Conservation (phyloP, 2,113 vertebrate species). For the Formicarius rufipectus region DNA sequence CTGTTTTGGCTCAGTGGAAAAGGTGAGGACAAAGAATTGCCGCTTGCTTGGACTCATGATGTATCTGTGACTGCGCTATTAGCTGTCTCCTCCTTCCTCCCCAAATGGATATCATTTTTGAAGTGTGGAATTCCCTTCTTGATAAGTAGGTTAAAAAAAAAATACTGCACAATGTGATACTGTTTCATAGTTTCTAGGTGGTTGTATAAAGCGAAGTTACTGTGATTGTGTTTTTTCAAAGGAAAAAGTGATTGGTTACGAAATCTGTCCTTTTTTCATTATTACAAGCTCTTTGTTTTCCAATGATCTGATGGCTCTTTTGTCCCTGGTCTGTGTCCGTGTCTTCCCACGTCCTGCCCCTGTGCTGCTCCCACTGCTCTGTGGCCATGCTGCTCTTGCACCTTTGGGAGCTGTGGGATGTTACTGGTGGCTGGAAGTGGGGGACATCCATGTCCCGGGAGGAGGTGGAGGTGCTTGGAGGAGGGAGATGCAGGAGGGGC, state of each 20-base stretch:
- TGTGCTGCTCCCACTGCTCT: background rate
- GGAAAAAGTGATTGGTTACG: conserved; percentile 81
- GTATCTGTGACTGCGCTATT: conserved; percentile 81
- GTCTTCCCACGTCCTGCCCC: background rate
- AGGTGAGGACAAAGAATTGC: conserved; percentile 76
- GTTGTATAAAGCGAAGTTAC: conserved; percentile 86
- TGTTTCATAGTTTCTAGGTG: conserved; percentile 90
- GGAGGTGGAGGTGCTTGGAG: background rate
- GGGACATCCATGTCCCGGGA: background rate
- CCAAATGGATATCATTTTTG: conserved; percentile 77
- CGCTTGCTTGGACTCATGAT: conserved; percentile 80
- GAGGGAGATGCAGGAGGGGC: background rate
- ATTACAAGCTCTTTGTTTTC: conserved; percentile 83
- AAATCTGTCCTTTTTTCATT: conserved; percentile 79
- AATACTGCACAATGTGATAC: conserved; percentile 83
- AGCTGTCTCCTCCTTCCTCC: conserved; percentile 76
- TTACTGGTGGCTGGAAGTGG: background rate
- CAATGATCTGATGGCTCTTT: conserved; percentile 73
- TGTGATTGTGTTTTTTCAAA: conserved; percentile 93
- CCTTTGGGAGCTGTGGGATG: background rate
- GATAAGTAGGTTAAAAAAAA: conserved; percentile 79
- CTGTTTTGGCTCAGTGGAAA: conserved; percentile 73
- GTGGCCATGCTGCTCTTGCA: background rate
- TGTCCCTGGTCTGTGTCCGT: conserved; percentile 44
- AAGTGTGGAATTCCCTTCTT: conserved; percentile 80